A percentile compares a stretch with the other conserved stretches of the same genome.
Evolutionary conservation across 2,113 vertebrate species (phyloP).

Genomic region (human): DNA sequence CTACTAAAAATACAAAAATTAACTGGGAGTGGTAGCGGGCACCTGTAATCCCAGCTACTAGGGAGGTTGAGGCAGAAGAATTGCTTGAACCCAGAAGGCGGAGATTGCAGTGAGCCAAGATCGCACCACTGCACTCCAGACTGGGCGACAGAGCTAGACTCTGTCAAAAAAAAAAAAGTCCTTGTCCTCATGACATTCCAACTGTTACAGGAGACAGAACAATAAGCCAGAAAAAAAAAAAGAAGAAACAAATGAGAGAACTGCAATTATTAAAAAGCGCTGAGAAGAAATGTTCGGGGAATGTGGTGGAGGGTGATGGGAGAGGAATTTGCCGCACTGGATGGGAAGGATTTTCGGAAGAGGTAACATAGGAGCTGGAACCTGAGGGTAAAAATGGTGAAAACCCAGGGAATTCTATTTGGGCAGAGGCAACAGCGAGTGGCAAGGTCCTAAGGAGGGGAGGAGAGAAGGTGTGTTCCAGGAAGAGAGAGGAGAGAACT

Average conservation of each 20-base stretch:
- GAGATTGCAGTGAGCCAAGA: too few species aligned
- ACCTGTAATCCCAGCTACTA: too few species aligned
- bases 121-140: too few species aligned
- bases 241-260: background rate
- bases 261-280: background rate
- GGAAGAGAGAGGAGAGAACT: background rate
- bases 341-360: background rate
- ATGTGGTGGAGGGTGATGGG: background rate
- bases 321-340: rapidly evolving
- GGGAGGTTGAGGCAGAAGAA: too few species aligned
- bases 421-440: background rate
- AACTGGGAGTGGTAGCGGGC: too few species aligned
- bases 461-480: too few species aligned
- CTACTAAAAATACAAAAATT: too few species aligned
- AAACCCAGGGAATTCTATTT: background rate
- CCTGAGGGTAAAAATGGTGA: background rate
- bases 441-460: background rate
- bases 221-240: background rate
- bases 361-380: background rate
- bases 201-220: background rate
- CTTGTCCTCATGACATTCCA: background rate
- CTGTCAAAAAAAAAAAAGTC: background rate
- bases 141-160: too few species aligned
- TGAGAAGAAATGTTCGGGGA: background rate
- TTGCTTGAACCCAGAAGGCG: too few species aligned